Evolutionary conservation across 2,888 invertebrate species (phyloP).

Genomic region (Melinaea marsaeus): DNA sequence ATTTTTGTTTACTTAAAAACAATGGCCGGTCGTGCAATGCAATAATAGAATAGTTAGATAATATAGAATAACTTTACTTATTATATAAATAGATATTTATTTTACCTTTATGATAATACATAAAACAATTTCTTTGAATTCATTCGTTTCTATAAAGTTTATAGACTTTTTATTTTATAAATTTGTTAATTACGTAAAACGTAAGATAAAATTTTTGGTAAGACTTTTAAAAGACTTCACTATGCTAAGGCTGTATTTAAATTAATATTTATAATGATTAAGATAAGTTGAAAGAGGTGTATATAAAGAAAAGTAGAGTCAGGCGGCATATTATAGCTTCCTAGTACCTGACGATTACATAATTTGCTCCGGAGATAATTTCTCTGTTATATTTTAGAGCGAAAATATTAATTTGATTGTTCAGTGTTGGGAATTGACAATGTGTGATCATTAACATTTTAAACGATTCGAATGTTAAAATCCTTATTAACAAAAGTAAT

Average conservation of each 20-base stretch:
- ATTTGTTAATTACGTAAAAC: no score
- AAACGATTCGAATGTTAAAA: not conserved
- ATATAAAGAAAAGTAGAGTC: conserved; percentile 48
- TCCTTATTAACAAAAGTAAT: no score
- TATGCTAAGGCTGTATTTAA: no score
- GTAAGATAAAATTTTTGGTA: no score
- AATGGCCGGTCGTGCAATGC: conserved; percentile 76
- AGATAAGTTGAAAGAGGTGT: no score
- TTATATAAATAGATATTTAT: conserved; percentile 13
- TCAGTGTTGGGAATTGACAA: conserved; percentile 62
- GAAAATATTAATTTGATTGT: conserved; percentile 39
- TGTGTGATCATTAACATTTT: conserved; percentile 30
- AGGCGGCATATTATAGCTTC: conserved; percentile 70
- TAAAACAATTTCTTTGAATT: not conserved
- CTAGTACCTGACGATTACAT: conserved; percentile 71
- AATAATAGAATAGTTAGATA: conserved; percentile 56
- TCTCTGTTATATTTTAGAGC: conserved; percentile 52
- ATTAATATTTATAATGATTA: no score
- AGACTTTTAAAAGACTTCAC: no score
- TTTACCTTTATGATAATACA: not conserved
- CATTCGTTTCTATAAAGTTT: no score
- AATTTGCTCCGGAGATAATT: conserved; percentile 65
- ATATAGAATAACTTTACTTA: no score
- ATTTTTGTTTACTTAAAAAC: conserved; percentile 21
- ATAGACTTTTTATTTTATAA: no score